Evolutionary conservation across 1,140 invertebrate genomes (phyloP).

Genomic region (Aphis gossypii): DNA sequence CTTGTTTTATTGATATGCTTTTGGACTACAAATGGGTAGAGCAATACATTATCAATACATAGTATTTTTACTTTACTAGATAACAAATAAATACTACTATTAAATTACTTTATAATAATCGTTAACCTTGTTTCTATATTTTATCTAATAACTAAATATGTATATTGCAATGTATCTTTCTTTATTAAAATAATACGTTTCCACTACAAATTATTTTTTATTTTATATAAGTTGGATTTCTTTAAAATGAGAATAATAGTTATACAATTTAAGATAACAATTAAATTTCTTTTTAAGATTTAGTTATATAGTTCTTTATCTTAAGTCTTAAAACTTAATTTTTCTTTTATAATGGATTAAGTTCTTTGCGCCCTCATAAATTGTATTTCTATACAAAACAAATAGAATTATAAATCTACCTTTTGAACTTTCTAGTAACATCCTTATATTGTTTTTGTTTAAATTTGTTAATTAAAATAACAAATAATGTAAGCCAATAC

Average conservation of each 20-base stretch:
- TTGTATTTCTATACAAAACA: background rate
- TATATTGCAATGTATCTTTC: background rate
- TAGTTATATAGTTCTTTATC: background rate
- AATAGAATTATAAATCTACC: background rate
- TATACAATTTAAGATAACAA: background rate
- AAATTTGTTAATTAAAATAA: background rate
- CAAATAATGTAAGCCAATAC: background rate
- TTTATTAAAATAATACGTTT: background rate
- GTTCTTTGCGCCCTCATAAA: background rate
- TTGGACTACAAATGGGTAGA: too few relatives aligned
- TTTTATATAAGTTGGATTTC: background rate
- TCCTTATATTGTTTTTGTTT: background rate
- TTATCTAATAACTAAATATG: background rate
- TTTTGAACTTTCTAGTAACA: background rate
- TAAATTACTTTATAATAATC: too few relatives aligned
- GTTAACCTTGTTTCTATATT: background rate
- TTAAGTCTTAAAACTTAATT: background rate
- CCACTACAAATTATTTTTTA: background rate
- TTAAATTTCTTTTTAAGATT: conserved; percentile 10
- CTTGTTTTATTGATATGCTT: too few relatives aligned
- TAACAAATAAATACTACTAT: too few relatives aligned
- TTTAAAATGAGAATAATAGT: background rate
- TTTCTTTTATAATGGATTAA: background rate
- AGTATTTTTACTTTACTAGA: too few relatives aligned
- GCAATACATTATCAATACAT: too few relatives aligned